Evolutionary conservation across 1,140 invertebrate species (phyloP), one percentile per base, ranked within the genome.

Genomic region (Trichonephila clavata): DNA sequence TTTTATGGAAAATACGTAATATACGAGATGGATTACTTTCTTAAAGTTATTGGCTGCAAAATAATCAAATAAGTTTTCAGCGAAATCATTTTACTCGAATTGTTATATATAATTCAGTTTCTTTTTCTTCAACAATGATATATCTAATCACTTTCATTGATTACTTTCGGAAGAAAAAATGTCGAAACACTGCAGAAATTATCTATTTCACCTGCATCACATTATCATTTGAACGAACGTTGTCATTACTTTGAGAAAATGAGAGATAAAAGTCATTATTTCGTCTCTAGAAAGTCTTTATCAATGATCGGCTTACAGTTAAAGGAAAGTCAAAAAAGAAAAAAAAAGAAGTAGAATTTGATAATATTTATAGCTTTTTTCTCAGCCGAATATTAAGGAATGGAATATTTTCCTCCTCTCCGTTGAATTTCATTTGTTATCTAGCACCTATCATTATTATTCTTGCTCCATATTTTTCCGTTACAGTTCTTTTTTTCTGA

Each of bases 11-110:
- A 71, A 27, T 24, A 71, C 16, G 18, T 71, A 71, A 24, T 20
- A 27, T 71, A 8, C 20, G 65, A 71, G 27, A 18, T 71, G 65
- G 13, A 24, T 71, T 24, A 27, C 10, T 71, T 21, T 71, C 65
- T 18, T 10, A 27, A 24, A 50, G 57, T 83, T 83, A 83, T 83
- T 83, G 39, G 43, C 80, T 83, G 27, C 61, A 63, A 86, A 61
- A 86, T 86, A 86, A 86, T 86, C 84, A 60, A 59, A 86, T 86
- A 86, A 86, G 50, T 32, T 32, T 61, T 50, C 84, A 86, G 32
- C 32, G 32, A 32, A 32, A 2, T 32, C 32, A 2, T 32, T 32
- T 32, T 2, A 1, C 32, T 32, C 32, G 32, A 32, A 32, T 32
- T 32, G 32, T 32, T 32, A 32, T 32, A 32, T 32, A 32, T 32